Conservation (phyloP, 2,888 invertebrate species). For the Euzetes globulus region DNA sequence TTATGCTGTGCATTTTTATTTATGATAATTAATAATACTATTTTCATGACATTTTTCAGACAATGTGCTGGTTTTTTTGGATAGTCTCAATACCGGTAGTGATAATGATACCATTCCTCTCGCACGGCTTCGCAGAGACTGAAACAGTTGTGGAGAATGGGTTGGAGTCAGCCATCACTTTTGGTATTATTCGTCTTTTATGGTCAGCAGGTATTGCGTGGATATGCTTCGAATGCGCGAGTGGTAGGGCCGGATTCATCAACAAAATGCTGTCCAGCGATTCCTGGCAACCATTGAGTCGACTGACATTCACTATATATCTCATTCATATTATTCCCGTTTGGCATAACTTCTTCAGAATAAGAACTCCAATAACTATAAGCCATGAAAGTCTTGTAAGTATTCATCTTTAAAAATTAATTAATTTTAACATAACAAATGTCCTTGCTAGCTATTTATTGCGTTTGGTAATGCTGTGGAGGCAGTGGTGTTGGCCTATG, state of each 20-base stretch:
- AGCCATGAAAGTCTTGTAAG: constrained; percentile 21
- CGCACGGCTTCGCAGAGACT: constrained; percentile 8
- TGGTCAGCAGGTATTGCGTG: constrained; percentile 31
- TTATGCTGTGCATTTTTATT: background rate
- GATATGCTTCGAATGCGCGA: constrained; percentile 30
- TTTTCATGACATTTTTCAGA: background rate
- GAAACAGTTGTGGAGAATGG: constrained; percentile 7
- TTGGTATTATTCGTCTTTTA: constrained; percentile 24
- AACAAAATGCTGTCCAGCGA: constrained; percentile 12
- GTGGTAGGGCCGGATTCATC: constrained; percentile 21
- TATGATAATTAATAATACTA: background rate
- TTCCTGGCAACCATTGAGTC: constrained; percentile 25
- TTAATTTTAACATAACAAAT: background rate
- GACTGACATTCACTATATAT: constrained; percentile 31
- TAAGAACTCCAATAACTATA: constrained; percentile 12
- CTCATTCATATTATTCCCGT: constrained; percentile 31
- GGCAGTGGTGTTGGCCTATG: constrained; percentile 1
- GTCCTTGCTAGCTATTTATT: constrained; percentile 18
- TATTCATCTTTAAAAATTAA: background rate
- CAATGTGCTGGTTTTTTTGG: constrained; percentile 15
- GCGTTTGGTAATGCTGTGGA: constrained; percentile 1
- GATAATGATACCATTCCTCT: constrained; percentile 21
- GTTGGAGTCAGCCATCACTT: constrained; percentile 27
- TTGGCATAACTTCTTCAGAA: constrained; percentile 31
- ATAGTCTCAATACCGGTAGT: background rate